A percentile compares a stretch with the other conserved stretches of the same genome.
Conservation (phyloP, 2,113 vertebrate genomes). For the Nothocercus julius region DNA sequence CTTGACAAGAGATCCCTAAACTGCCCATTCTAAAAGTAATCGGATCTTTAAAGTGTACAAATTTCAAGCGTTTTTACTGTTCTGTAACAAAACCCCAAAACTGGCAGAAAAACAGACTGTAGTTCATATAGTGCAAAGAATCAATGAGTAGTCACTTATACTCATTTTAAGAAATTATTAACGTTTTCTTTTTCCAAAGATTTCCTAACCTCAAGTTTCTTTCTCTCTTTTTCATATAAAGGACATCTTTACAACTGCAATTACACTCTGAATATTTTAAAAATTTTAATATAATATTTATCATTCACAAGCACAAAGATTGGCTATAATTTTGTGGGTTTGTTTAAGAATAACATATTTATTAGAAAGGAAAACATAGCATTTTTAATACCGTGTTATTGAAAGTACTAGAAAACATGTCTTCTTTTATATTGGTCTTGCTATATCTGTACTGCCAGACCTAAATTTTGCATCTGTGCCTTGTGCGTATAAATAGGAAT, state of each 20-base stretch:
- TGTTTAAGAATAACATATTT: not conserved
- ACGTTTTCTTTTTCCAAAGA: not conserved
- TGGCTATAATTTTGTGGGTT: not conserved
- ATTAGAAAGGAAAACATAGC: not conserved
- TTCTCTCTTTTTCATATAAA: not conserved
- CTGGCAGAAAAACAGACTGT: not conserved
- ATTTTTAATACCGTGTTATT: not conserved
- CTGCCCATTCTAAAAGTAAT: not conserved
- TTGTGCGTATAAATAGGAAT: conserved; percentile 16
- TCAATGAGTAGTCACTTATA: accelerated
- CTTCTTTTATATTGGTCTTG: not conserved
- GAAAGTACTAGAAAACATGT: not conserved
- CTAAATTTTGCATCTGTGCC: not conserved
- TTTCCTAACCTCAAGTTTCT: not conserved
- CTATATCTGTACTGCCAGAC: not conserved
- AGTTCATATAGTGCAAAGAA: not conserved
- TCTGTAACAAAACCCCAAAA: not conserved
- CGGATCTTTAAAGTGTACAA: not conserved
- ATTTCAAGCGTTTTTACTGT: not conserved
- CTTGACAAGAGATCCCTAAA: not conserved
- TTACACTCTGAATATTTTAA: not conserved
- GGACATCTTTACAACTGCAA: not conserved
- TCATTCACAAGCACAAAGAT: not conserved
- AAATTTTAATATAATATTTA: not conserved
- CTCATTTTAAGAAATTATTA: not conserved